phyloP scores from a whole-genome alignment of 2,113 vertebrate species.

The Odocoileus virginianus region DNA sequence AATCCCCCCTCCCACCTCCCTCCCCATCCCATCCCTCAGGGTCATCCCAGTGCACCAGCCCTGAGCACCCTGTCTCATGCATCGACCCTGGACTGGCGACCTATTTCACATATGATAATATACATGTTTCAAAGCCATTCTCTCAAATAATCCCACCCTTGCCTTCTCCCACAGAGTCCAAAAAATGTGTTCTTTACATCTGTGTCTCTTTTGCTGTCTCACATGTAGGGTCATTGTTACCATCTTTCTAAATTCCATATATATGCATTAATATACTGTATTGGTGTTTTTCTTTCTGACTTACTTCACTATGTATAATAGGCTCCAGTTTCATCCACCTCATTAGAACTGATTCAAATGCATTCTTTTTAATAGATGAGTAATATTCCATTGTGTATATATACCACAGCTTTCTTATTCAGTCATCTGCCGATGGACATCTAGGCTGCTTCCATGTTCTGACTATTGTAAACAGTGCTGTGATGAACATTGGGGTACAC shows the following conservation, averaged over 20 bases:
- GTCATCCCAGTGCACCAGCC: neutral
- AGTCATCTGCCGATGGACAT: neutral
- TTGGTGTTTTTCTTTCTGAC: neutral
- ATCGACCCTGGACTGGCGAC: neutral
- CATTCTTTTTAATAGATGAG: neutral
- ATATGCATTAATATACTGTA: neutral
- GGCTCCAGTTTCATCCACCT: neutral
- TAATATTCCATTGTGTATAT: neutral
- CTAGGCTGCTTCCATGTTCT: neutral
- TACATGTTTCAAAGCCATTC: neutral
- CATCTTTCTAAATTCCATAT: neutral
- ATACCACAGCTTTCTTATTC: neutral
- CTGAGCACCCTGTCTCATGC: neutral
- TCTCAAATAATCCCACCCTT: neutral
- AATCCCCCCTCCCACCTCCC: neutral
- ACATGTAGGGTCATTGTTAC: neutral
- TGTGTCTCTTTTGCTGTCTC: neutral
- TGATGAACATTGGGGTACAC: neutral
- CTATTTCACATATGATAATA: neutral
- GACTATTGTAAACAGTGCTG: neutral
- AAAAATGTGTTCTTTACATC: neutral
- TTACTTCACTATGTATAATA: neutral
- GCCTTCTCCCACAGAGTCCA: neutral
- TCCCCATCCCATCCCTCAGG: neutral
- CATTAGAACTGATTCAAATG: neutral